Evolutionary conservation across 2,113 vertebrate species (phyloP), one percentile per base, ranked within the genome.

Genomic region (Ammospiza nelsoni): DNA sequence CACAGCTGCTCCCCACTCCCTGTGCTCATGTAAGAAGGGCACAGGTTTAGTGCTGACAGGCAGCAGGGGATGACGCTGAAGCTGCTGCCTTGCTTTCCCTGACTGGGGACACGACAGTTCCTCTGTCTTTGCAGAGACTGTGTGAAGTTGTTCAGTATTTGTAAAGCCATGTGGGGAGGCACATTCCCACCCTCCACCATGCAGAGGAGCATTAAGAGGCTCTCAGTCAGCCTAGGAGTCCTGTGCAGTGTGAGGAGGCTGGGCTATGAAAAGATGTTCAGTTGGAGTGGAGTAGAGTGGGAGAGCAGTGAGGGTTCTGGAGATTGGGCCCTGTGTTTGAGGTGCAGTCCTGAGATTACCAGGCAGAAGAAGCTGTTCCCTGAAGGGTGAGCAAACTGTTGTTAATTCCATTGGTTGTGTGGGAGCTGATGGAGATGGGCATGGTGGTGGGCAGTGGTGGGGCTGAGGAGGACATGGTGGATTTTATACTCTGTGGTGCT

Each of bases 51-150:
- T 58, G 77, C 72, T 90, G 86, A 31, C 75, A 73, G 74, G 52
- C 71, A 79, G 72, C n/a, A 54, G 35, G 35, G 41, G 20, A 11
- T 46, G 66, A 39, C 21, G 54, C 58, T 92, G 49, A 73, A 90
- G 33, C 61, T 88, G 33, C 72, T 82, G 52, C 67, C 62, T 88
- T 5, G 4, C 12, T 86, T 94, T 92, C 62, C 59, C 55, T 20
- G 7, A 11, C 0, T 58, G 68, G 20, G 28, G 8, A 31, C 48
- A 41, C 0, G 1, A 69, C 29, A 66, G 4, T 62, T 86, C 62
- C 46, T 69, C 22, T 80, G 54, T 54, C n/a, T 67, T 55, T 57
- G 52, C 79, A 72, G 78, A 85, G 43, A 8, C 48, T 54, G 0
- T 5, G 22, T 57, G 71, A 88, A 66, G 41, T 76, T 44, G 14